Evolutionary conservation across 2,113 vertebrate genomes (phyloP), one percentile per base, ranked within the genome.

Genomic region (Scomber scombrus): DNA sequence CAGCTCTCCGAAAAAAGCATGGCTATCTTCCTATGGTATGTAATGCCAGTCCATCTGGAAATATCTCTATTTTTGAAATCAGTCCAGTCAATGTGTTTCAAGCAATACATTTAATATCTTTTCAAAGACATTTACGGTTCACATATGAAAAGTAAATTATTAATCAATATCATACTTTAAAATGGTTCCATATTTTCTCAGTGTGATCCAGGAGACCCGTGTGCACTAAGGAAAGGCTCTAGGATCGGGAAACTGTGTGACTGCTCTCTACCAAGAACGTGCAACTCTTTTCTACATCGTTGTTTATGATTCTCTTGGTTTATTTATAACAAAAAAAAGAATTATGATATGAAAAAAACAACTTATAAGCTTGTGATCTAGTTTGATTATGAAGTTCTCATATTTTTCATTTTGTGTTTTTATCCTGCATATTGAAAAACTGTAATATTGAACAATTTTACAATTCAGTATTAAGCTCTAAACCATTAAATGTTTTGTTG

Each of bases 121-220:
- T 57, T 3, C 9, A 45, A 13, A 21, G 2, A 55, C 1, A 34
- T 47, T 57, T 3, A 21, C 21, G 12, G 10, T 29, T 26, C 3
- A 34, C 5, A 26, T 52, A 7, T 8, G 11, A 55, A 21, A 0
- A 13, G 10, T 10, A 31, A 26, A 58, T 34, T 3, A 19, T 12
- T 0, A 23, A 60, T 52, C 16, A 13, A 26, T 31, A 40, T 18
- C 19, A n/a, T 13, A 14, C 43, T 19, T 47, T 5, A 50, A 50
- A 15, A 19, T 18, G 34, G 23, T 50, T 66, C 52, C 5, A 13
- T 71, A 16, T 82, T 0, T 64, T 84, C 78, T 21, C 78, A 92
- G 91, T 92, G 92, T 89, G 88, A 92, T 67, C 85, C 91, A 71
- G 93, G 92, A 61, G 90, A 93, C 18, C 88, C 88, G 80, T 93